These are phyloP conservation scores for Prochilodus magdalenae DNA, from an alignment of 2,113 vertebrate genomes.

Conservation along the genomic window DNA sequence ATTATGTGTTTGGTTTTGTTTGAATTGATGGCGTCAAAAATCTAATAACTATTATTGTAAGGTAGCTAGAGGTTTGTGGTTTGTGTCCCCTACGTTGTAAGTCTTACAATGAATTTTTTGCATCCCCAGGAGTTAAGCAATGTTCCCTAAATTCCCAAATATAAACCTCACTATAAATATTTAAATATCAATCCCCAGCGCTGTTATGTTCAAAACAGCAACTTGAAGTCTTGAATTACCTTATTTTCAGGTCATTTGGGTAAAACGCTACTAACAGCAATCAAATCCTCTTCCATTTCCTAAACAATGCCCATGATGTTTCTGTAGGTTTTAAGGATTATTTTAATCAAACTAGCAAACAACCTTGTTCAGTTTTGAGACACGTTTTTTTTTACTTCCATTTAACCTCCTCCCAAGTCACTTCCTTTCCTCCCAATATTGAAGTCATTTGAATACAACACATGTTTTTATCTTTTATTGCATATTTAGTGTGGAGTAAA, in stretches of 20 bases:
- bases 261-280: neutral
- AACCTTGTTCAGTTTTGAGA: neutral
- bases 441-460: neutral
- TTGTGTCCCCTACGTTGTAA: no score
- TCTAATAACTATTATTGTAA: no score
- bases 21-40: no score
- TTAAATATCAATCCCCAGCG: no score
- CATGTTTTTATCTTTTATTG: neutral
- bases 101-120: no score
- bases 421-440: neutral
- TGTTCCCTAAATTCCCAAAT: no score
- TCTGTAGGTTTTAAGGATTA: slow-evolving; percentile 6
- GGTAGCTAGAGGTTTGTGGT: no score
- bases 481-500: no score
- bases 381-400: no score
- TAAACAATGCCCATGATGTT: neutral
- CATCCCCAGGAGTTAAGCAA: no score
- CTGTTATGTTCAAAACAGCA: neutral
- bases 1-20: no score
- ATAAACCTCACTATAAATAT: no score
- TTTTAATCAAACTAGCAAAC: neutral
- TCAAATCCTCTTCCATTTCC: neutral
- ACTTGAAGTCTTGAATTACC: neutral
- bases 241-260: neutral
- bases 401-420: neutral